Base-by-base conservation (phyloP, 2,113 vertebrate species). In the Neolamprologus kungweensis region DNA sequence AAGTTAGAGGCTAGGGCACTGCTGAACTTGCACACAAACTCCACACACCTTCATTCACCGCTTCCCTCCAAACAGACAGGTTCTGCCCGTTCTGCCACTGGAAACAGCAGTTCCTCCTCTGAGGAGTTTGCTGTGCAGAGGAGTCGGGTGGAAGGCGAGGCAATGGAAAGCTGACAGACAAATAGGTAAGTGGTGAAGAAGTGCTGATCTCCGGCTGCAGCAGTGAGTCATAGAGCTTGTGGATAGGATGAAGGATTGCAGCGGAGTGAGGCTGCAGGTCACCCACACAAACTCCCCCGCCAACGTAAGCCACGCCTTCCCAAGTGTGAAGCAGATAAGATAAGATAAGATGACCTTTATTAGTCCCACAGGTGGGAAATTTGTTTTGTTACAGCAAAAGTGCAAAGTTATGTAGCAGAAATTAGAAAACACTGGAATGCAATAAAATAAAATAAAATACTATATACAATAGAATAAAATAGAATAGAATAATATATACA, bases 241-340 rank as follows among this genome's bases (percentile, higher is more conserved):
- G 23, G n/a, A 57, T 23, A 57, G 55, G 13, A 16, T 57, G 55
- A 57, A 57, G 55, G 23, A 57, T 57, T 57, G 54, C 54, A 57
- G 12, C 12, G 3, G 3, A 26, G 21, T 26, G 54, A 57, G 23
- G 54, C 55, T 28, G 55, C 55, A 57, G 13, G 23, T 57, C 23
- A 28, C 55, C 13, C 55, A 0, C 8, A 57, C 55, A 57, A 57
- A 57, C 13, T 57, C 13, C 55, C 55, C 23, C 1, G 0, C 23
- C 23, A 28, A 14, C 1, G 3, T 16, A 14, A 57, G 23, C 55
- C 55, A 28, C 13, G 2, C 23, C 55, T 57, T 57, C 23, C 55
- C 23, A n/a, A 21, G 50, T 6, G 51, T 53, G 51, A n/a, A 11
- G 51, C 5, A 21, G 9, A 53, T 53, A 42, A 42, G 40, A 40